A percentile compares a stretch with the other conserved stretches of the same genome.
Conservation (phyloP, 1,140 invertebrate genomes). For the Cherax destructor region DNA sequence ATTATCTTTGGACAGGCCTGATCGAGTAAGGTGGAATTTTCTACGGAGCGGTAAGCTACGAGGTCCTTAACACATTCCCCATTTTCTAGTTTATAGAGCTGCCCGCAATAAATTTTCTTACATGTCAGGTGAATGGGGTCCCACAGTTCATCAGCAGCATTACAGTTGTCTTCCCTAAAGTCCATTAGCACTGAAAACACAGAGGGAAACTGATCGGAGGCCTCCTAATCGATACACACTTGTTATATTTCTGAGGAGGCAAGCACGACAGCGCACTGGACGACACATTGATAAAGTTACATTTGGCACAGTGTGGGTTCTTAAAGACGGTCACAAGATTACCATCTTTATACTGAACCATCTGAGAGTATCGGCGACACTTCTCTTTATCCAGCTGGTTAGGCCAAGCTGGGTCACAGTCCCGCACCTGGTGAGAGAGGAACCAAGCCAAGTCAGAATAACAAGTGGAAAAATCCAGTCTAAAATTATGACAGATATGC, state of each 20-base stretch:
- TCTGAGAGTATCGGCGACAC: slow-evolving; percentile 62
- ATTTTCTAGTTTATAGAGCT: slow-evolving; percentile 46
- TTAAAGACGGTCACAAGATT: slow-evolving; percentile 72
- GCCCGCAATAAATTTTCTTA: slow-evolving; percentile 55
- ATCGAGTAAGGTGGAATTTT: slow-evolving; percentile 46
- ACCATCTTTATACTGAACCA: background rate
- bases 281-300: slow-evolving; percentile 71
- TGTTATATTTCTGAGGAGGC: background rate
- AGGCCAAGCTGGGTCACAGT: slow-evolving; percentile 58
- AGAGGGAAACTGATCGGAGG: slow-evolving; percentile 11
- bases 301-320: slow-evolving; percentile 75
- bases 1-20: slow-evolving; percentile 53
- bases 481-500: no score
- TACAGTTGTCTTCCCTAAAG: slow-evolving; percentile 70
- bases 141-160: slow-evolving; percentile 63
- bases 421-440: slow-evolving; percentile 42
- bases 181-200: slow-evolving; percentile 68
- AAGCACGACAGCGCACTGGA: slow-evolving; percentile 26
- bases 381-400: slow-evolving; percentile 58
- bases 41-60: background rate
- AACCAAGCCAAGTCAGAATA: background rate
- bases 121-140: slow-evolving; percentile 60
- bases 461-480: no score
- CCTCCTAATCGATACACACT: slow-evolving; percentile 3
- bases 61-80: slow-evolving; percentile 45